Conservation (phyloP, 2,888 invertebrate species). For the Adineta ricciae region DNA sequence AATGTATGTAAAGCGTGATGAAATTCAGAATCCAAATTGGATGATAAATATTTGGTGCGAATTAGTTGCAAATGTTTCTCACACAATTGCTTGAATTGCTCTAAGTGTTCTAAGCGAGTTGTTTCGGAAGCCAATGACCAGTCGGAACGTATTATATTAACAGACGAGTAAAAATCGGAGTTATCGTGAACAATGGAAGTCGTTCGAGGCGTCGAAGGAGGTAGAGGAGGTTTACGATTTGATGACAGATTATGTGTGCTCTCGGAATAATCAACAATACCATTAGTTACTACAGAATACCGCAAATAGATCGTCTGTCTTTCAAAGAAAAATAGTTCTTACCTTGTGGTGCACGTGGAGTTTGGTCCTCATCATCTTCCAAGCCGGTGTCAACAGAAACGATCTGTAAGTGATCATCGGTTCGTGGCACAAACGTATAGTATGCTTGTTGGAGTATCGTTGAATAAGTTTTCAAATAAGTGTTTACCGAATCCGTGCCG, state of each 20-base stretch:
- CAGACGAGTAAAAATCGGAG: background rate
- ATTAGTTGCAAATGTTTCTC: background rate
- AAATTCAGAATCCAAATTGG: background rate
- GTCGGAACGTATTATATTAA: background rate
- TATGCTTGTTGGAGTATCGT: background rate
- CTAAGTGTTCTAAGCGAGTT: background rate
- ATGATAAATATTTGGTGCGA: background rate
- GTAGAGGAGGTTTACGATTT: background rate
- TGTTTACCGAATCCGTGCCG: background rate
- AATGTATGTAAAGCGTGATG: background rate
- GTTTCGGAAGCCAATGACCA: background rate
- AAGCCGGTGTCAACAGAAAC: background rate
- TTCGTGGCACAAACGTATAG: background rate
- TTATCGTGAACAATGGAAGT: background rate
- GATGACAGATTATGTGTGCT: background rate
- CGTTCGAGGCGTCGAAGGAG: background rate
- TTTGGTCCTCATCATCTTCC: background rate
- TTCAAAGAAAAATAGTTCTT: too few species aligned
- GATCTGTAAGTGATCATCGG: background rate
- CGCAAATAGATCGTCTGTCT: too few species aligned
- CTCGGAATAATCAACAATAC: background rate
- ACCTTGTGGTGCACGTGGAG: background rate
- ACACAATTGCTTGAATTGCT: background rate
- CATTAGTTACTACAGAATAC: background rate
- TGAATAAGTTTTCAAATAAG: background rate